These are phyloP conservation scores for Diplazon laetatorius DNA, from an alignment of 2,888 invertebrate genomes.

Conservation along the genomic window DNA sequence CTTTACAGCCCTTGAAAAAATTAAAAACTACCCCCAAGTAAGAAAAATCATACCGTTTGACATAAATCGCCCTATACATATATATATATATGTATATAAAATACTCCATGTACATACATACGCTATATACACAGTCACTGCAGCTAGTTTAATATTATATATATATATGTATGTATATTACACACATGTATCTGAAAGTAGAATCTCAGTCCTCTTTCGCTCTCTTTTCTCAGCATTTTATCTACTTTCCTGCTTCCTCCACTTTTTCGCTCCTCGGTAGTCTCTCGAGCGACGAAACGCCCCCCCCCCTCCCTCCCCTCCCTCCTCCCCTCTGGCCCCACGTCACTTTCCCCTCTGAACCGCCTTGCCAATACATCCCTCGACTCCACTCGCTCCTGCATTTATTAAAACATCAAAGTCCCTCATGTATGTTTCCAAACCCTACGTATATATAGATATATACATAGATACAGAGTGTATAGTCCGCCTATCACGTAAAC, in stretches of 20 bases:
- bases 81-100: neutral
- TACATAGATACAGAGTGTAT: no score
- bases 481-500: neutral
- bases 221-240: slow-evolving; percentile 44
- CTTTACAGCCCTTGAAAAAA: no score
- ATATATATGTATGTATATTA: neutral
- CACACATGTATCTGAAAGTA: neutral
- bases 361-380: slow-evolving; percentile 12
- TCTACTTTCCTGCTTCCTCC: slow-evolving; percentile 9
- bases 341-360: neutral
- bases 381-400: slow-evolving; percentile 21
- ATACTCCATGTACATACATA: no score
- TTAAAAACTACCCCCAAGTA: no score
- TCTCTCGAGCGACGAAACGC: slow-evolving; percentile 12
- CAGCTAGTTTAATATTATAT: neutral
- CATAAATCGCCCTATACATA: neutral
- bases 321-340: neutral
- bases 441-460: neutral
- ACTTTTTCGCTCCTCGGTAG: slow-evolving; percentile 13
- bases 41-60: no score
- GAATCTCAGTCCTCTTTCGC: slow-evolving; percentile 28
- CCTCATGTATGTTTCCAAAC: slow-evolving; percentile 3
- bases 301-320: neutral
- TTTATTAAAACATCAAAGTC: slow-evolving; percentile 34
- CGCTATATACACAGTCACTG: neutral